These are phyloP conservation scores for Chromoteleia sp. DNA, from an alignment of 2,888 invertebrate genomes.

Conservation along the genomic window DNA sequence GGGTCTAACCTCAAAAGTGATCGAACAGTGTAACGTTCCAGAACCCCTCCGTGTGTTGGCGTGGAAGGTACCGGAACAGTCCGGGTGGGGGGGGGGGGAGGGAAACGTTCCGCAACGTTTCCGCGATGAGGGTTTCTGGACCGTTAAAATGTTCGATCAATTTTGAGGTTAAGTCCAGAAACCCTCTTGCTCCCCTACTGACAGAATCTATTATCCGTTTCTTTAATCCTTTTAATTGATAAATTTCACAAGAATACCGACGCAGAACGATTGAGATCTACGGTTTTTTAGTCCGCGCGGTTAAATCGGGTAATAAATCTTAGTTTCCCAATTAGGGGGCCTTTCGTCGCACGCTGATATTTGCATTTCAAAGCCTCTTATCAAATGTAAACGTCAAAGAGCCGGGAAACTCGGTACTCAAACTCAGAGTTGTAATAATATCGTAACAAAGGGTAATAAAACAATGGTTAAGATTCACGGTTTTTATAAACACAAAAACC, in stretches of 20 bases:
- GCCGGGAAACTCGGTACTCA: background rate
- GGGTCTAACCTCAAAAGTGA: too few relatives aligned
- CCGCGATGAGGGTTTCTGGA: too few relatives aligned
- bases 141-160: too few relatives aligned
- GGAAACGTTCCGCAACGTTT: too few relatives aligned
- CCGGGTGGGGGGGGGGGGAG: too few relatives aligned
- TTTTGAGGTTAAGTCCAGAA: too few relatives aligned
- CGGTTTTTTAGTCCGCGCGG: slow-evolving; percentile 13
- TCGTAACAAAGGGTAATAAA: slow-evolving; percentile 25
- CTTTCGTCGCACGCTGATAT: slow-evolving; percentile 29
- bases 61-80: too few relatives aligned
- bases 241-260: slow-evolving; percentile 35
- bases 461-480: slow-evolving; percentile 1
- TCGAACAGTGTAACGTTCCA: too few relatives aligned
- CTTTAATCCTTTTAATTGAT: slow-evolving; percentile 49
- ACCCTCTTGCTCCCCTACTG: too few relatives aligned
- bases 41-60: too few relatives aligned
- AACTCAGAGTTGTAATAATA: slow-evolving; percentile 11
- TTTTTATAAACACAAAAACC: background rate
- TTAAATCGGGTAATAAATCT: slow-evolving; percentile 44
- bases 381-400: slow-evolving; percentile 42
- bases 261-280: slow-evolving; percentile 31
- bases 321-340: slow-evolving; percentile 49
- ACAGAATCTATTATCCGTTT: slow-evolving; percentile 46
- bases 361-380: slow-evolving; percentile 53